Evolutionary conservation across 2,888 invertebrate genomes (phyloP).

Genomic region (Parnassius mnemosyne): DNA sequence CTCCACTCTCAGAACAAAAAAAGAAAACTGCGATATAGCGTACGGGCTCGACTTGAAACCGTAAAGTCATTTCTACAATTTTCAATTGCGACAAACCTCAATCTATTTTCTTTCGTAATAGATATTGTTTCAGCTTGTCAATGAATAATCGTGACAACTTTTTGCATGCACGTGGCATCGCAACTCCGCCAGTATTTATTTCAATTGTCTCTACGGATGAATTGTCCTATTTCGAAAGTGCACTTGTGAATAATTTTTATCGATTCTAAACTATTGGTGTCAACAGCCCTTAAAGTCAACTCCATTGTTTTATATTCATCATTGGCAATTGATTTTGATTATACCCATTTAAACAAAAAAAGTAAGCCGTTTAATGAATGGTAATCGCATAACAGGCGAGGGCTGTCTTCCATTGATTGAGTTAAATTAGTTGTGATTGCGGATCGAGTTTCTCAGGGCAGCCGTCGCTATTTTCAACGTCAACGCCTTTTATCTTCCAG

Average conservation of each 20-base stretch:
- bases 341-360: slow-evolving; percentile 27
- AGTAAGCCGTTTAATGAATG: slow-evolving; percentile 40
- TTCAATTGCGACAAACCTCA: slow-evolving; percentile 39
- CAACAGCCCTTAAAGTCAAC: slow-evolving; percentile 33
- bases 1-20: slow-evolving; percentile 62
- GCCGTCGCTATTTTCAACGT: slow-evolving; percentile 42
- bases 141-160: slow-evolving; percentile 37
- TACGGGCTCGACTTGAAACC: slow-evolving; percentile 57
- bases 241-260: slow-evolving; percentile 60
- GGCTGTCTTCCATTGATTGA: slow-evolving; percentile 52
- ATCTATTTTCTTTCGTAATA: slow-evolving; percentile 44
- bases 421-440: slow-evolving; percentile 65
- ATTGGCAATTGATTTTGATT: slow-evolving; percentile 13
- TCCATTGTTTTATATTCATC: neutral
- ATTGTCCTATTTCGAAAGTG: slow-evolving; percentile 69
- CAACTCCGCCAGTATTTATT: slow-evolving; percentile 57
- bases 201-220: slow-evolving; percentile 74
- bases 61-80: slow-evolving; percentile 40
- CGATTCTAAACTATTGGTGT: slow-evolving; percentile 48
- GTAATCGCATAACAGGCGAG: slow-evolving; percentile 46
- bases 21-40: slow-evolving; percentile 57
- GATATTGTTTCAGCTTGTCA: slow-evolving; percentile 47
- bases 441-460: slow-evolving; percentile 55
- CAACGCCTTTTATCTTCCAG: slow-evolving; percentile 36
- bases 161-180: slow-evolving; percentile 34